Evolutionary conservation across 2,888 invertebrate species (phyloP).

Genomic region (Nycteola revayana): DNA sequence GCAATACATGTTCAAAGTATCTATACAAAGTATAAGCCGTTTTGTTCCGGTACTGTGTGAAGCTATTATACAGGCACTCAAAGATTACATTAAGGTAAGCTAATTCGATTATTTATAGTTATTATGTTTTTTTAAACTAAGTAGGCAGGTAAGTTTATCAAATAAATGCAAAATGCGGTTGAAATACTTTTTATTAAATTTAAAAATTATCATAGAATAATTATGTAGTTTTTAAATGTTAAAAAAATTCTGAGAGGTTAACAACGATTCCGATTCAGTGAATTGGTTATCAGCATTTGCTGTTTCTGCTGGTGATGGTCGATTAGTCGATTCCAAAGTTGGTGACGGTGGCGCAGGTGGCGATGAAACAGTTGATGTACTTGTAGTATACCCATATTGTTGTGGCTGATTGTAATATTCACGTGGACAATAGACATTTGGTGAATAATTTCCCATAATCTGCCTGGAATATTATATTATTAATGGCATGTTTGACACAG

Average conservation of each 20-base stretch:
- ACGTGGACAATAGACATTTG: slow-evolving; percentile 12
- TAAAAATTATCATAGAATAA: slow-evolving; percentile 11
- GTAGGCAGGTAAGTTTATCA: slow-evolving; percentile 11
- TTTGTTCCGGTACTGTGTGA: slow-evolving; percentile 22
- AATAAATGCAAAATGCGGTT: slow-evolving; percentile 13
- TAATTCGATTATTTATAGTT: slow-evolving; percentile 4
- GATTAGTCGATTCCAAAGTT: slow-evolving; percentile 14
- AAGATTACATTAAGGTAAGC: slow-evolving; percentile 8
- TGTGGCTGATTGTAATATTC: slow-evolving; percentile 18
- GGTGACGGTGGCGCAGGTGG: slow-evolving; percentile 9
- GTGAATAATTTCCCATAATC: slow-evolving; percentile 13
- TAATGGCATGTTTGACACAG: slow-evolving; percentile 16
- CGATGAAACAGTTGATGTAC: slow-evolving; percentile 8
- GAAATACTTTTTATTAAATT: slow-evolving; percentile 11
- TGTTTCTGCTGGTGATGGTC: slow-evolving; percentile 14
- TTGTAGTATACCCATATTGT: slow-evolving; percentile 16
- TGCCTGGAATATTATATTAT: slow-evolving; percentile 13
- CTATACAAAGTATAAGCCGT: slow-evolving; percentile 24
- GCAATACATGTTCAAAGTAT: slow-evolving; percentile 16
- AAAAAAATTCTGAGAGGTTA: slow-evolving; percentile 10
- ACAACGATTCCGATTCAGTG: slow-evolving; percentile 9
- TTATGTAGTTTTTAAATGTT: slow-evolving; percentile 3
- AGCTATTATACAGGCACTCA: slow-evolving; percentile 11
- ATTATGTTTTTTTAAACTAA: slow-evolving; percentile 3
- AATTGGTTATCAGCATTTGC: slow-evolving; percentile 14